phyloP scores from a whole-genome alignment of 1,140 invertebrate genomes.

The Chymomyza costata region DNA sequence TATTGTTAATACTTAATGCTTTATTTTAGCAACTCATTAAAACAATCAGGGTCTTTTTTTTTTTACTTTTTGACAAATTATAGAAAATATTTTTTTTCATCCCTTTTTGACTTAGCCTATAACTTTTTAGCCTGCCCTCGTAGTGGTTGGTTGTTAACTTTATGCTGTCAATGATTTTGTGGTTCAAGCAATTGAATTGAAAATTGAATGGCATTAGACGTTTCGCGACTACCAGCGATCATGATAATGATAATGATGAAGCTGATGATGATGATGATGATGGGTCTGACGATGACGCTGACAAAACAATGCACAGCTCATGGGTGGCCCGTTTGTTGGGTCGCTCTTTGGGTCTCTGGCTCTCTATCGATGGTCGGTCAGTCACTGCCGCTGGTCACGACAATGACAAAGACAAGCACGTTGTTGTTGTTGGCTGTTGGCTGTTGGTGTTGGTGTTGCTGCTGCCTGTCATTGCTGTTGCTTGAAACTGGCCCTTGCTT shows the following conservation, averaged over 20 bases:
- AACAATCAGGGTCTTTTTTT: no score
- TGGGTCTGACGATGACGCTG: slow-evolving; percentile 26
- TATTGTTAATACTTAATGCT: no score
- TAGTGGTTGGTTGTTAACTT: slow-evolving; percentile 10
- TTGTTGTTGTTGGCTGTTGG: slow-evolving; percentile 14
- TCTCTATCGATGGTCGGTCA: no score
- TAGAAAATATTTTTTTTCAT: no score
- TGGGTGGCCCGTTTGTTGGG: no score
- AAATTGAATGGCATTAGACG: slow-evolving; percentile 38
- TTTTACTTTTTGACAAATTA: no score
- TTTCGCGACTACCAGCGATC: slow-evolving; percentile 8
- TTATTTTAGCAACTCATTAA: no score
- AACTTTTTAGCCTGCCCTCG: no score
- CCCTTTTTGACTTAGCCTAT: no score
- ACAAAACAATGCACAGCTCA: slow-evolving; percentile 44
- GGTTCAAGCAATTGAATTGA: slow-evolving; percentile 61
- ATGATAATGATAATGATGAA: no score
- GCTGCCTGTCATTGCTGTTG: slow-evolving; percentile 3
- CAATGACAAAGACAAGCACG: slow-evolving; percentile 24
- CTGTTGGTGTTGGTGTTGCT: slow-evolving; percentile 3
- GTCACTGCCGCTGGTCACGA: slow-evolving; percentile 19
- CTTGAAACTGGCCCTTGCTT: no score
- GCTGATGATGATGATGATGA: not conserved
- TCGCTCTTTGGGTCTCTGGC: no score
- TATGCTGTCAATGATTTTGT: slow-evolving; percentile 65